These are phyloP conservation scores for Semnornis frantzii DNA, from an alignment of 2,113 vertebrate genomes.

Conservation along the genomic window DNA sequence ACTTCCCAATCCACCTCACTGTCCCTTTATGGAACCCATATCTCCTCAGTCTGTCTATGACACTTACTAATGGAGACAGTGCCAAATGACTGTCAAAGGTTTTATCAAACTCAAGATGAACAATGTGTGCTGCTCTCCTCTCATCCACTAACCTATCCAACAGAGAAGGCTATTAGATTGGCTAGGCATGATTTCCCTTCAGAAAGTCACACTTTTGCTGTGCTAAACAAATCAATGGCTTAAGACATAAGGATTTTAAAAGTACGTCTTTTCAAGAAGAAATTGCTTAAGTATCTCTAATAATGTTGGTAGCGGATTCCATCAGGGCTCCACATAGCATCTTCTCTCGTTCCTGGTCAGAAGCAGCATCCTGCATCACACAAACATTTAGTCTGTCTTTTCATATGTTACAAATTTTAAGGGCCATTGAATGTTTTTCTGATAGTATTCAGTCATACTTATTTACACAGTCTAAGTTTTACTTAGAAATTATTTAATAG, in stretches of 20 bases:
- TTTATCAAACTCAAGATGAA: background rate
- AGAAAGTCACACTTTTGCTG: rapidly evolving
- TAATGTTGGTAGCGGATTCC: background rate
- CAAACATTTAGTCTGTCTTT: background rate
- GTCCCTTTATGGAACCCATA: background rate
- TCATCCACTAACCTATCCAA: background rate
- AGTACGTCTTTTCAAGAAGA: background rate
- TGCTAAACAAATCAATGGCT: background rate
- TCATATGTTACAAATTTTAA: background rate
- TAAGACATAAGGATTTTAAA: background rate
- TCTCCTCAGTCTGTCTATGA: background rate
- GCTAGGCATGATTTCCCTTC: background rate
- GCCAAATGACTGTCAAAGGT: background rate
- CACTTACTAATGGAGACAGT: background rate
- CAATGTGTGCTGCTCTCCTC: background rate
- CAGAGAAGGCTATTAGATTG: background rate
- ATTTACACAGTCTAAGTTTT: background rate
- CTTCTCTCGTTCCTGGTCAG: background rate
- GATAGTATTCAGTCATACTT: background rate
- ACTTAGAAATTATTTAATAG: background rate
- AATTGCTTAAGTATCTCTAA: background rate
- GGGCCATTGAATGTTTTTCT: background rate
- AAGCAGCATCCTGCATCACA: background rate
- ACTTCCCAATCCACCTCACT: background rate
- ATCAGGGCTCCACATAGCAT: background rate